These are phyloP conservation scores for Alethe diademata DNA, from an alignment of 2,113 vertebrate species.

Conservation along the genomic window DNA sequence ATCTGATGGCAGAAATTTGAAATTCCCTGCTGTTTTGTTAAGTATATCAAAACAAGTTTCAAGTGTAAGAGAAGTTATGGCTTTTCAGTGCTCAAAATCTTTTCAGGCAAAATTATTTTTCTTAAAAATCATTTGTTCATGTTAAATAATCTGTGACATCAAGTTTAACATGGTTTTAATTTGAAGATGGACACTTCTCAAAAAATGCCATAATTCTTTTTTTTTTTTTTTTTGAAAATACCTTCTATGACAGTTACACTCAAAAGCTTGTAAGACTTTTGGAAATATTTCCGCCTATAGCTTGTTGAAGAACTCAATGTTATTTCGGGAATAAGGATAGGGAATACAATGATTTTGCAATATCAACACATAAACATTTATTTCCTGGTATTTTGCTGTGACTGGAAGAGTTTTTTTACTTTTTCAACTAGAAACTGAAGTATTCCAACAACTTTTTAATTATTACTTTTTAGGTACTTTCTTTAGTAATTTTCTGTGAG, in stretches of 20 bases:
- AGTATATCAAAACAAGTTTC: neutral
- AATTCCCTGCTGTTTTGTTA: slow-evolving; percentile 20
- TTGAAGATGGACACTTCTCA: neutral
- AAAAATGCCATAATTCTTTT: neutral
- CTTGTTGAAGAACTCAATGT: neutral
- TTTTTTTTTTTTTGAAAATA: neutral
- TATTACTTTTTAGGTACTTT: neutral
- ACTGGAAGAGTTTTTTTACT: neutral
- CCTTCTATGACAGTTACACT: neutral
- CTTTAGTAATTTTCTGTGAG: neutral
- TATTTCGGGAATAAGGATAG: neutral
- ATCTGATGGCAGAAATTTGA: slow-evolving; percentile 7
- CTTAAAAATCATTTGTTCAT: neutral
- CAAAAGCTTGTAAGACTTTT: neutral
- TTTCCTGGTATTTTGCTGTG: neutral
- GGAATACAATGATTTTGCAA: neutral
- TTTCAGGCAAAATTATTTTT: neutral
- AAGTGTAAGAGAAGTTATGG: neutral
- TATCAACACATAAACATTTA: neutral
- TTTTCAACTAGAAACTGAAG: neutral
- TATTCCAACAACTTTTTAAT: neutral
- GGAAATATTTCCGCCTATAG: neutral
- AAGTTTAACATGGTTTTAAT: neutral
- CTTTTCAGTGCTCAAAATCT: neutral
- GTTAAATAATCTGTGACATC: neutral